Evolutionary conservation across 1,140 invertebrate genomes (phyloP).

Genomic region (Proales similis): DNA sequence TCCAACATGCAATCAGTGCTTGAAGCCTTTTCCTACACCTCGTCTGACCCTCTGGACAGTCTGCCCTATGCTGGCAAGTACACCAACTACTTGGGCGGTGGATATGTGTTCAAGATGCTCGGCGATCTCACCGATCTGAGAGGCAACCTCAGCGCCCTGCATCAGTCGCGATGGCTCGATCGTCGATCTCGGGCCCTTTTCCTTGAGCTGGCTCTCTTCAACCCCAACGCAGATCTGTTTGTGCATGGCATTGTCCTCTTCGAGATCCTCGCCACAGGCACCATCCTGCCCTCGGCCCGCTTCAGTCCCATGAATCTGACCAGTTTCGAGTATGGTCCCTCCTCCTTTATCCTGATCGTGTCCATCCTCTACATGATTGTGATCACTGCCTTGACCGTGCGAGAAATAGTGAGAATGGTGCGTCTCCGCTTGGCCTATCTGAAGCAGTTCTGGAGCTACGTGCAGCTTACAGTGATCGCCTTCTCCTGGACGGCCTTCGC

Average conservation of each 20-base stretch:
- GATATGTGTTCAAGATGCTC: slow-evolving; percentile 55
- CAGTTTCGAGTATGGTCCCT: slow-evolving; percentile 40
- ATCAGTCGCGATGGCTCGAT: slow-evolving; percentile 58
- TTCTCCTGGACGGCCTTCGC: slow-evolving; percentile 50
- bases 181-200: slow-evolving; percentile 59
- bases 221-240: slow-evolving; percentile 64
- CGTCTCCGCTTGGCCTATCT: slow-evolving; percentile 42
- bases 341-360: slow-evolving; percentile 47
- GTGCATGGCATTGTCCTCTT: slow-evolving; percentile 55
- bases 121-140: slow-evolving; percentile 49
- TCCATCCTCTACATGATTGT: slow-evolving; percentile 52
- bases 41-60: slow-evolving; percentile 45
- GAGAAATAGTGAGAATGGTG: slow-evolving; percentile 11
- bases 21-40: not conserved
- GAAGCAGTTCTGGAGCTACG: slow-evolving; percentile 53
- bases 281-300: slow-evolving; percentile 53
- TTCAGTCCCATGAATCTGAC: slow-evolving; percentile 50
- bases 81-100: slow-evolving; percentile 57
- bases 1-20: slow-evolving; percentile 45
- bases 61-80: slow-evolving; percentile 54
- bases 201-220: slow-evolving; percentile 62
- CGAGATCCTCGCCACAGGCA: slow-evolving; percentile 59
- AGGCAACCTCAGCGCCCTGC: not conserved
- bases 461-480: slow-evolving; percentile 51
- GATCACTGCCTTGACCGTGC: slow-evolving; percentile 54